Evolutionary conservation across 2,113 vertebrate species (phyloP).

Genomic region (Platysteira castanea): DNA sequence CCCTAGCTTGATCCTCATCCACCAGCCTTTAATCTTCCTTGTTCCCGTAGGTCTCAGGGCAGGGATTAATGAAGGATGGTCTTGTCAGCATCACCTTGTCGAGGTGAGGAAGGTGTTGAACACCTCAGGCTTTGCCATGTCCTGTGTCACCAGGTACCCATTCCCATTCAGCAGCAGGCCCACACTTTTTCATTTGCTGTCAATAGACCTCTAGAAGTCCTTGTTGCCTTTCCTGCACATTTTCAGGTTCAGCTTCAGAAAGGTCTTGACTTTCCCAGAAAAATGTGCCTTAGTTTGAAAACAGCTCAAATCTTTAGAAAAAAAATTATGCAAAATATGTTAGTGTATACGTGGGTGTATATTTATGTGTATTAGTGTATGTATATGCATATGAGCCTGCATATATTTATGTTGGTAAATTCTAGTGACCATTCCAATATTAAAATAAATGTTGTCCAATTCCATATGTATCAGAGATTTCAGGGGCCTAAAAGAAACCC

Average conservation of each 20-base stretch:
- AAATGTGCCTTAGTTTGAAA: background rate
- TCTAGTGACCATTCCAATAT: background rate
- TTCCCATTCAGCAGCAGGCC: rapidly evolving
- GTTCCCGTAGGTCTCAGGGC: background rate
- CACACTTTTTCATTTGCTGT: background rate
- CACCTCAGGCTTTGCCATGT: background rate
- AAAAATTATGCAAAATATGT: background rate
- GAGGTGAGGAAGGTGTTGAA: background rate
- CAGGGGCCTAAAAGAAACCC: background rate
- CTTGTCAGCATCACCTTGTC: background rate
- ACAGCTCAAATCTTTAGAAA: background rate
- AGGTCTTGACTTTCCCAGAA: background rate
- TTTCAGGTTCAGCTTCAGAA: background rate
- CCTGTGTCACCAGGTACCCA: background rate
- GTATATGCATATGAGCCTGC: background rate
- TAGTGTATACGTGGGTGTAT: background rate
- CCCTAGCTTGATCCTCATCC: background rate
- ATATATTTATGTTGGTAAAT: background rate
- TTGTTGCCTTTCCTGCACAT: background rate
- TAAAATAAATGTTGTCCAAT: background rate
- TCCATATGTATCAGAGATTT: background rate
- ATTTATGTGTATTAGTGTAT: background rate
- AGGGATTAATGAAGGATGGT: background rate
- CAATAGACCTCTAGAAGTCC: background rate
- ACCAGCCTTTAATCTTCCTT: background rate